phyloP scores from a whole-genome alignment of 2,797 vertebrate species.

The Syncerus caffer region DNA sequence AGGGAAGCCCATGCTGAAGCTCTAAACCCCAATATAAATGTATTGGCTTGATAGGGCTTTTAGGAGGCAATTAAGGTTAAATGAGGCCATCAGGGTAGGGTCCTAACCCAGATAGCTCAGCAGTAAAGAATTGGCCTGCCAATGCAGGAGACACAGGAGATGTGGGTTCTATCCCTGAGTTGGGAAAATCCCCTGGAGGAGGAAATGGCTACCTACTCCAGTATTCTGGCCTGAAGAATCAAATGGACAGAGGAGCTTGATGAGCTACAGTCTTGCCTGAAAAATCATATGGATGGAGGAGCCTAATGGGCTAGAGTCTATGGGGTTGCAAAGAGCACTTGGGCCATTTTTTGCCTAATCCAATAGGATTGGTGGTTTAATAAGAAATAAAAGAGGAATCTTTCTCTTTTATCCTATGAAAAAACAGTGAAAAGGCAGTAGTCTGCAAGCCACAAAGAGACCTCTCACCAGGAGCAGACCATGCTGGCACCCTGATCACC shows the following conservation, averaged over 20 bases:
- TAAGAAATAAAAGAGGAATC: background rate
- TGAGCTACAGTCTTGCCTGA: background rate
- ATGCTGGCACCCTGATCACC: no score
- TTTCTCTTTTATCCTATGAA: background rate
- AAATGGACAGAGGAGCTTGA: background rate
- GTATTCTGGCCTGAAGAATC: background rate
- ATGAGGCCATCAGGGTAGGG: background rate
- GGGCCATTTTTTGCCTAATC: background rate
- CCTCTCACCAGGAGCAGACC: no score
- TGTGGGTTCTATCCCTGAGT: background rate
- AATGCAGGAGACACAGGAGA: background rate
- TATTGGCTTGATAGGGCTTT: background rate
- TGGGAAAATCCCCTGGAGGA: background rate
- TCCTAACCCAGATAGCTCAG: background rate
- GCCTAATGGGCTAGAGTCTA: background rate
- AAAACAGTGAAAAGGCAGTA: background rate
- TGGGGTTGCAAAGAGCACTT: background rate
- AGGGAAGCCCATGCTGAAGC: background rate
- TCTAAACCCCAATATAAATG: background rate
- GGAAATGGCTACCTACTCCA: background rate
- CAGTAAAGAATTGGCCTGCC: background rate
- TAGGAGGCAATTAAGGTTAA: background rate
- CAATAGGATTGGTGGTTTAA: background rate
- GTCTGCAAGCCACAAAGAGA: background rate
- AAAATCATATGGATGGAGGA: background rate